Evolutionary conservation across 2,797 vertebrate genomes (phyloP), one percentile per base, ranked within the genome.

Genomic region (Sphaeramia orbicularis): DNA sequence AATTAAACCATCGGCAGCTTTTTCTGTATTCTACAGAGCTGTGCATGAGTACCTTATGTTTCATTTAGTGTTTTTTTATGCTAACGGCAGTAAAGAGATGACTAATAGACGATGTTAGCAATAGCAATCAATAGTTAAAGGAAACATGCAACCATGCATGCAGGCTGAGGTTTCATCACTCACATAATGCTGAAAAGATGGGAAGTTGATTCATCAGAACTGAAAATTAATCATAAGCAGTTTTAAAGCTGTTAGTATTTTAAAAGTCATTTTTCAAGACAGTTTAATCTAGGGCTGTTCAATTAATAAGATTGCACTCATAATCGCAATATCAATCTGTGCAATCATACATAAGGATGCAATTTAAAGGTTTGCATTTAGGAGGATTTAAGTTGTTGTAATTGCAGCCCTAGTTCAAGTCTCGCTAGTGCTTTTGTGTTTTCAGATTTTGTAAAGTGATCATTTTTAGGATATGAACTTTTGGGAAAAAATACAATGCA

Each of bases 1-100:
- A 42, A 49, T 49, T 40, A 42, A 63, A 44, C 13, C n/a, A 37
- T 35, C 47, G 35, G n/a, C 12, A 6, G 18, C 24, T 48, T 42
- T 70, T 40, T 59, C 7, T 43, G 37, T 65, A 9, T 71, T 21
- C 58, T 47, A 37, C 37, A 50, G 43, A 52, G 53, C 27, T 41
- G 51, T 15, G 7, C 37, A 36, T 54, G 42, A 27, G 24, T 12
- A 7, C 7, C 32, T 42, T 8, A 32, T 32, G 19, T 52, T 53
- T 44, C 21, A 41, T 62, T 50, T 21, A 27, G 9, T 4, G 37
- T 47, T 60, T 35, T 6, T 4, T 43, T 7, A 21, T 44, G 11
- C 10, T 14, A 1, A 47, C 14, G 43, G 27, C 11, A 49, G 36
- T n/a, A 15, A 48, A 6, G 5, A 27, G 7, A 16, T 38, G 18